Evolutionary conservation across 2,888 invertebrate species (phyloP).

Genomic region (Stenoptilia bipunctidactyla): DNA sequence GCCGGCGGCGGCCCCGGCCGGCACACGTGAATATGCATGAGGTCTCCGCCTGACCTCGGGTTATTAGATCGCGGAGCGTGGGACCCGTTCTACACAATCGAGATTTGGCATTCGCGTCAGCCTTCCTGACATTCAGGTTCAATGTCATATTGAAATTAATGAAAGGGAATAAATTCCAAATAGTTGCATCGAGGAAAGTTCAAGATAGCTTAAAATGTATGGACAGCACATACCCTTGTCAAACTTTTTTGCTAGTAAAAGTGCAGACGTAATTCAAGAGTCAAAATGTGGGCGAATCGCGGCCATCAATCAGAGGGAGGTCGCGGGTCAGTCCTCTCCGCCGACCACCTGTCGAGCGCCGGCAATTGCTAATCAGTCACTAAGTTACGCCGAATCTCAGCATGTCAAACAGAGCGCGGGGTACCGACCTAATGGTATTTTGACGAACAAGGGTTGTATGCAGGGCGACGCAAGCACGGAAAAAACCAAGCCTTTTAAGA

Average conservation of each 20-base stretch:
- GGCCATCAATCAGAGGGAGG: conserved; percentile 53
- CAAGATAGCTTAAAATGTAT: conserved; percentile 11
- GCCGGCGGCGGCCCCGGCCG: conserved; percentile 28
- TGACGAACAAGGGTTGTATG: conserved; percentile 48
- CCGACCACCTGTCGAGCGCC: conserved; percentile 63
- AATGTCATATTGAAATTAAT: background rate
- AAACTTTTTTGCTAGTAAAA: conserved; percentile 4
- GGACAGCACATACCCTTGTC: conserved; percentile 3
- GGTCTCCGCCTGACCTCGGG: conserved; percentile 60
- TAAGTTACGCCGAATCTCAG: conserved; percentile 64
- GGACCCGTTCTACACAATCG: conserved; percentile 45
- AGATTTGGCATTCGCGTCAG: conserved; percentile 43
- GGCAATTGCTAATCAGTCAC: conserved; percentile 68
- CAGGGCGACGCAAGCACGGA: conserved; percentile 26
- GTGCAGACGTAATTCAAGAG: conserved; percentile 33
- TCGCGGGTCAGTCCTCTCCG: conserved; percentile 42
- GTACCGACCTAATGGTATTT: conserved; percentile 42
- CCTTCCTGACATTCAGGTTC: conserved; percentile 22
- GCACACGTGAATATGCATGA: conserved; percentile 65
- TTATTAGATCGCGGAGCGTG: conserved; percentile 62
- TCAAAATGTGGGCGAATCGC: conserved; percentile 31
- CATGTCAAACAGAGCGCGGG: conserved; percentile 42
- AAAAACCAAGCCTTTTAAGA: conserved; percentile 18
- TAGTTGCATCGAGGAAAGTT: conserved; percentile 7
- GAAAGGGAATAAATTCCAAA: conserved; percentile 5